Percentiles rank a stretch among this genome's conserved stretches.
Evolutionary conservation across 2,888 invertebrate species (phyloP).

Genomic region (Rosalia funebris): DNA sequence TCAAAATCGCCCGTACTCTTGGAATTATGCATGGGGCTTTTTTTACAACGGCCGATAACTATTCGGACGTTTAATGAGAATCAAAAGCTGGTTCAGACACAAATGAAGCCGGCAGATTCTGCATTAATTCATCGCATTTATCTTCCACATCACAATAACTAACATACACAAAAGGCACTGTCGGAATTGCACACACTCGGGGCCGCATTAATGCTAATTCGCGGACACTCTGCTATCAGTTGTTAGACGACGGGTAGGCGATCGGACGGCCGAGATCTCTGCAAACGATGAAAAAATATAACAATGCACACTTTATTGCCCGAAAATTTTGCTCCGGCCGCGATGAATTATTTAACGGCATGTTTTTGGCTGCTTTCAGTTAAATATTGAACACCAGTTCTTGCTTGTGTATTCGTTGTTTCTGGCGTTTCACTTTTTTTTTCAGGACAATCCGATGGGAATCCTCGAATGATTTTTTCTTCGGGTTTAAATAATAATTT

Average conservation of each 20-base stretch:
- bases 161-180: slow-evolving; percentile 46
- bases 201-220: slow-evolving; percentile 50
- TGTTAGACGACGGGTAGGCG: slow-evolving; percentile 29
- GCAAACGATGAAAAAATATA: slow-evolving; percentile 13
- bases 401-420: too few species aligned
- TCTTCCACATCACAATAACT: slow-evolving; percentile 45
- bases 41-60: slow-evolving; percentile 28
- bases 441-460: too few species aligned
- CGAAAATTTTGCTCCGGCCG: slow-evolving; percentile 1
- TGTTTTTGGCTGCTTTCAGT: background rate
- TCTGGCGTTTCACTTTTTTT: too few species aligned
- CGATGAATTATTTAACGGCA: slow-evolving; percentile 17
- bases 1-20: too few species aligned
- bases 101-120: slow-evolving; percentile 46
- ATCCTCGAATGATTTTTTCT: too few species aligned
- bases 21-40: too few species aligned
- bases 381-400: background rate
- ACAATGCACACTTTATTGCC: background rate
- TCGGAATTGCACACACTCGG: slow-evolving; percentile 46
- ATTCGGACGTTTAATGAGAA: slow-evolving; percentile 37
- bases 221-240: slow-evolving; percentile 38
- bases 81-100: slow-evolving; percentile 29
- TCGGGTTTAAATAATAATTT: too few species aligned
- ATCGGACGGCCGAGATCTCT: background rate
- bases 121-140: slow-evolving; percentile 51